Evolutionary conservation across 2,888 invertebrate genomes (phyloP).

Genomic region (Acanthoscelides obtectus): DNA sequence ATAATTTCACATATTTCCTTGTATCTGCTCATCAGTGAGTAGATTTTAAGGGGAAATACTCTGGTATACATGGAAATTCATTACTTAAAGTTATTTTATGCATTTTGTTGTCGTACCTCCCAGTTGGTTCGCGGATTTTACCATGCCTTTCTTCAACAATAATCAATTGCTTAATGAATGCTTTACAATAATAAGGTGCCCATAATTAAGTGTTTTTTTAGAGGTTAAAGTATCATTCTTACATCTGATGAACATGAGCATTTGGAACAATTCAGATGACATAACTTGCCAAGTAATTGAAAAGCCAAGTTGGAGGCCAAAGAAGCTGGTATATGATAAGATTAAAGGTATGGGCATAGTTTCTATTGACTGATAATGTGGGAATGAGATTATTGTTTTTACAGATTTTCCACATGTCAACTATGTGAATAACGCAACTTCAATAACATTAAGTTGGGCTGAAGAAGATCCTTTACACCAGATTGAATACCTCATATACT

Average conservation of each 20-base stretch:
- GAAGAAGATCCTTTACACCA: constrained; percentile 30
- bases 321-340: constrained; percentile 26
- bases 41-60: too few relatives aligned
- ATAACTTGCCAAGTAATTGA: constrained; percentile 34
- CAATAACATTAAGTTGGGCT: constrained; percentile 32
- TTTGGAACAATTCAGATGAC: constrained; percentile 19
- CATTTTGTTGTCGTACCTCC: too few relatives aligned
- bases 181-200: too few relatives aligned
- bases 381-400: constrained; percentile 5
- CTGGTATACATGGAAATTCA: too few relatives aligned
- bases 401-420: constrained; percentile 32
- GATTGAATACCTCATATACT: constrained; percentile 33
- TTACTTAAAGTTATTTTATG: too few relatives aligned
- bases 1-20: neutral
- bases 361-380: neutral
- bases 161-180: too few relatives aligned
- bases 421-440: constrained; percentile 22
- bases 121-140: too few relatives aligned
- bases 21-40: too few relatives aligned
- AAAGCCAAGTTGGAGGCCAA: constrained; percentile 34
- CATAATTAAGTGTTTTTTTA: constrained; percentile 24
- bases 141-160: too few relatives aligned
- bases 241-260: constrained; percentile 22
- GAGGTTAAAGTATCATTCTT: constrained; percentile 35
- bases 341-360: constrained; percentile 28